Conservation (phyloP, 2,888 invertebrate genomes). For the Plebejus argus region DNA sequence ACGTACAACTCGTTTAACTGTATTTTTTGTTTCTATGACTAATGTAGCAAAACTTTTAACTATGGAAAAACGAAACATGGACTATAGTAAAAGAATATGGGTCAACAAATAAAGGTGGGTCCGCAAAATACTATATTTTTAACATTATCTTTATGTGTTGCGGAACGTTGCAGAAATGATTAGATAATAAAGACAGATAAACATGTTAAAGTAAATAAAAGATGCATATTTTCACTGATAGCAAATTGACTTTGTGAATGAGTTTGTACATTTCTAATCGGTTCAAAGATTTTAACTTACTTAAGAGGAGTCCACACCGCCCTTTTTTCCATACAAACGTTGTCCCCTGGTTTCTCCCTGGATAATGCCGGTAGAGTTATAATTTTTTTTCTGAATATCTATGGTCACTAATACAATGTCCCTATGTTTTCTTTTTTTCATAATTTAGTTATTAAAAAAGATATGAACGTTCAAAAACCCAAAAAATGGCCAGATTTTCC, state of each 20-base stretch:
- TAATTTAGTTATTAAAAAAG: too few species aligned
- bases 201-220: slow-evolving; percentile 69
- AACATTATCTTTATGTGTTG: slow-evolving; percentile 61
- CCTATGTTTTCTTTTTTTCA: too few species aligned
- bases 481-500: too few species aligned
- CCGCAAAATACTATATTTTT: slow-evolving; percentile 68
- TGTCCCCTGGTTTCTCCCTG: too few species aligned
- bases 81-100: slow-evolving; percentile 62
- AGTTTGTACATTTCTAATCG: slow-evolving; percentile 11
- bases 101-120: slow-evolving; percentile 76
- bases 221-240: slow-evolving; percentile 72
- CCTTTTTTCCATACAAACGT: too few species aligned
- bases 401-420: too few species aligned
- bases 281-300: neutral
- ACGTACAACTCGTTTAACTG: too few species aligned
- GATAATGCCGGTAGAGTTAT: too few species aligned
- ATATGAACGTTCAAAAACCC: too few species aligned
- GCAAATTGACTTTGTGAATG: slow-evolving; percentile 45
- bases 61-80: slow-evolving; percentile 50
- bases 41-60: neutral
- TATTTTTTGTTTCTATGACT: neutral
- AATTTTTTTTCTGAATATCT: too few species aligned
- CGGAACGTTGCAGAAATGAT: slow-evolving; percentile 73
- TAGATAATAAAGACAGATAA: slow-evolving; percentile 70
- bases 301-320: too few species aligned